A percentile compares a stretch with the other conserved stretches of the same genome.
These are phyloP conservation scores for Apaloderma vittatum DNA, from an alignment of 2,113 vertebrate genomes.

Conservation along the genomic window DNA sequence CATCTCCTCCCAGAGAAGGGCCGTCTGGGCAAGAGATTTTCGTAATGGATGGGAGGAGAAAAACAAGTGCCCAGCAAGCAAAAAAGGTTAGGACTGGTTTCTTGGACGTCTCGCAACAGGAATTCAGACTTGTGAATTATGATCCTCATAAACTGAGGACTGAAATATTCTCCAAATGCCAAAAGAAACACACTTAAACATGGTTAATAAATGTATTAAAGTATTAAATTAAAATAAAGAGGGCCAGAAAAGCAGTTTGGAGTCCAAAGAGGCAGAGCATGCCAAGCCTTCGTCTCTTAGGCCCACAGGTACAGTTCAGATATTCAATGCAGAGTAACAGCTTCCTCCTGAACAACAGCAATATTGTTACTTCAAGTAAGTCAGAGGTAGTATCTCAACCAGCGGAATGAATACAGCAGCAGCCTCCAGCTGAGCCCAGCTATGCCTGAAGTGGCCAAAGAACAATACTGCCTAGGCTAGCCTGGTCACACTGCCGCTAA, in stretches of 20 bases:
- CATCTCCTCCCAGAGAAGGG: background rate
- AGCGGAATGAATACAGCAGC: background rate
- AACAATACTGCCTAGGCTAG: rapidly evolving
- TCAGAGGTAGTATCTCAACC: conserved; percentile 39
- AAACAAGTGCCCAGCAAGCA: background rate
- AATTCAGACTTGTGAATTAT: background rate
- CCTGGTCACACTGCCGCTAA: background rate
- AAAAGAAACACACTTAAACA: background rate
- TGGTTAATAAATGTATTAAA: background rate
- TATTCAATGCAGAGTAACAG: background rate
- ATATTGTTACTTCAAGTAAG: background rate
- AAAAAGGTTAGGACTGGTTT: background rate
- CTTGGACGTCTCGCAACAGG: background rate
- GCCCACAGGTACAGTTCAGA: background rate
- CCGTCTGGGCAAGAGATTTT: background rate
- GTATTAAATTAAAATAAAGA: background rate
- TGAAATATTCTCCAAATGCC: background rate
- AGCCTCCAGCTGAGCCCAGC: conserved; percentile 15
- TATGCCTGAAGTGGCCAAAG: background rate
- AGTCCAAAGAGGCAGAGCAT: background rate
- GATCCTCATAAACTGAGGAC: background rate
- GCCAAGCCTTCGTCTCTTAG: background rate
- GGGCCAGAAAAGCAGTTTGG: background rate
- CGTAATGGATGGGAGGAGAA: background rate
- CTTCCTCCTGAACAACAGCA: background rate